These are phyloP conservation scores for Excalfactoria chinensis DNA, from an alignment of 2,113 vertebrate species.

Conservation along the genomic window DNA sequence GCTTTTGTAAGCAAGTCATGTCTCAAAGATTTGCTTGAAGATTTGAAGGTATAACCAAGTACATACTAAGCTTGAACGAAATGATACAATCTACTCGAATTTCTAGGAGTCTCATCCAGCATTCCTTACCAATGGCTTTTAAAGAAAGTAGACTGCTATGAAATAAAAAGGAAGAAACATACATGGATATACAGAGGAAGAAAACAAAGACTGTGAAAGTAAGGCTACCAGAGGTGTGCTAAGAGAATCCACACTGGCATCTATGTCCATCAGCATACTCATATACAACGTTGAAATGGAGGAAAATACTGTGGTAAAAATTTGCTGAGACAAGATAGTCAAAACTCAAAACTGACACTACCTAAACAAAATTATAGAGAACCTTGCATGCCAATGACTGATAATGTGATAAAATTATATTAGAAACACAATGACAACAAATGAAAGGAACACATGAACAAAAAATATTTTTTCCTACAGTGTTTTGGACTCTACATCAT, in stretches of 20 bases:
- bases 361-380: not conserved
- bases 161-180: not conserved
- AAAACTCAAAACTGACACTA: not conserved
- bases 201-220: not conserved
- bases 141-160: not conserved
- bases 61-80: not conserved
- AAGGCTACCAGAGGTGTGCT: not conserved
- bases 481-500: not conserved
- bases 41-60: not conserved
- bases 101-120: not conserved
- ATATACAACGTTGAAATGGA: not conserved
- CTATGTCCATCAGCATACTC: too few relatives aligned
- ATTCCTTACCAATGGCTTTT: not conserved
- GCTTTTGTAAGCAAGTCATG: not conserved
- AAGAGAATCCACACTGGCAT: not conserved
- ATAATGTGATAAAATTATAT: not conserved
- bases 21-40: not conserved
- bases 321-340: not conserved
- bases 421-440: not conserved
- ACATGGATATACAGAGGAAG: not conserved
- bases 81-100: not conserved
- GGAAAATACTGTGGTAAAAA: not conserved
- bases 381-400: not conserved
- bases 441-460: not conserved
- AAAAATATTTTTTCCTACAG: not conserved